Percentiles rank a stretch among this genome's conserved stretches.
Conservation (phyloP, 2,888 invertebrate species). For the Lycaena phlaeas region DNA sequence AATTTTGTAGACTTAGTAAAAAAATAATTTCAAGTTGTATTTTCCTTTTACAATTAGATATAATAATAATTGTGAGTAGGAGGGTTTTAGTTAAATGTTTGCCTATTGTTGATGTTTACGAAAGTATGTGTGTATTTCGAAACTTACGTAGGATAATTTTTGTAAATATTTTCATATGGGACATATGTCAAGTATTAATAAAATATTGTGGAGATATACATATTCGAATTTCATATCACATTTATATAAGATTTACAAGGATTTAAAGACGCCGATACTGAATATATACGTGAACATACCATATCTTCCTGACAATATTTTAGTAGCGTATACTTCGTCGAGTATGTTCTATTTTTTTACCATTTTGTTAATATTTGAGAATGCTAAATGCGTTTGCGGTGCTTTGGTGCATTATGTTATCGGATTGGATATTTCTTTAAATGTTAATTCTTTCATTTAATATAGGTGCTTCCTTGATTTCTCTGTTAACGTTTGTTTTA, state of each 20-base stretch:
- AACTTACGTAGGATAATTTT: conserved; percentile 30
- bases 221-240: conserved; percentile 10
- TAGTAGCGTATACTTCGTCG: conserved; percentile 1
- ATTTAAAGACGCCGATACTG: not conserved
- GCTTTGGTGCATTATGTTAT: not conserved
- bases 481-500: conserved; percentile 64
- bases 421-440: not conserved
- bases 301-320: not conserved
- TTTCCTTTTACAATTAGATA: conserved; percentile 17
- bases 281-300: not conserved
- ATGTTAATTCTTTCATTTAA: conserved; percentile 27
- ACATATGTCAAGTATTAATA: conserved; percentile 45
- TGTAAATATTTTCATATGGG: conserved; percentile 35
- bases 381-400: not conserved
- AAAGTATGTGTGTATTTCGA: conserved; percentile 35
- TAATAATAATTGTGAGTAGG: conserved; percentile 33
- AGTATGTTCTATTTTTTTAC: not conserved
- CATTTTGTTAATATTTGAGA: not conserved
- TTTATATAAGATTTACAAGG: not conserved
- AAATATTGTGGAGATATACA: conserved; percentile 15
- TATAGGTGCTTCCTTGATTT: conserved; percentile 70
- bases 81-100: conserved; percentile 36
- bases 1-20: conserved; percentile 37
- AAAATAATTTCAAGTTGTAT: conserved; percentile 16
- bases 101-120: conserved; percentile 47